A percentile compares a stretch with the other conserved stretches of the same genome.
Evolutionary conservation across 2,797 vertebrate genomes (phyloP).

Genomic region (Pteronotus mesoamericanus): DNA sequence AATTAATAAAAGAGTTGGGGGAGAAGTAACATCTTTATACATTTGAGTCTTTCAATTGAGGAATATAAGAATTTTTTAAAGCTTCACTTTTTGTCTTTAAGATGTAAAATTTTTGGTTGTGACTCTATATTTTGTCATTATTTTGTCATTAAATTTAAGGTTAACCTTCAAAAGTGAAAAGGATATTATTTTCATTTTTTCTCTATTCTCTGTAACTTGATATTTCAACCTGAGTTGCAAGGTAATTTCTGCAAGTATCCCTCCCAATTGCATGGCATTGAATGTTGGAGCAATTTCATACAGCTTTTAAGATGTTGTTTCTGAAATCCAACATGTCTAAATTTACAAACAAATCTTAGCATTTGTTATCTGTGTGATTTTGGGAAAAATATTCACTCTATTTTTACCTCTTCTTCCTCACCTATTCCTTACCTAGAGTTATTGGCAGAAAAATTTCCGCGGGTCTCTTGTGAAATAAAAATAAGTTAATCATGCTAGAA

Average conservation of each 20-base stretch:
- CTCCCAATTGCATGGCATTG: neutral
- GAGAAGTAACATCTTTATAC: neutral
- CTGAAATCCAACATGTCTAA: neutral
- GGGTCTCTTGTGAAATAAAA: neutral
- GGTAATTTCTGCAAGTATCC: neutral
- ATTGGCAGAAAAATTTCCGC: neutral
- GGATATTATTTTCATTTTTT: neutral
- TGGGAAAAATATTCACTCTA: neutral
- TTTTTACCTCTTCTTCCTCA: neutral
- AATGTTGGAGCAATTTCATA: neutral
- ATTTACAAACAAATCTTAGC: neutral
- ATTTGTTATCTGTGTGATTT: neutral
- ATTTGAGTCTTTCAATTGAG: neutral
- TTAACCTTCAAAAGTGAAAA: neutral
- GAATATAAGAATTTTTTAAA: neutral
- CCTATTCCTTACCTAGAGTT: neutral
- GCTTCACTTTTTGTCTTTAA: neutral
- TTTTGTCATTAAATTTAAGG: neutral
- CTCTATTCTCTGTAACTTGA: neutral
- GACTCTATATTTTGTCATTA: neutral
- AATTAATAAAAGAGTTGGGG: neutral
- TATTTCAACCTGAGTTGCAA: neutral
- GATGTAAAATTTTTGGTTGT: neutral
- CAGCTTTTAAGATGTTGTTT: neutral
- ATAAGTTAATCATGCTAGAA: neutral